These are phyloP conservation scores for Coluber constrictor DNA, from an alignment of 2,797 vertebrate species.

Conservation along the genomic window DNA sequence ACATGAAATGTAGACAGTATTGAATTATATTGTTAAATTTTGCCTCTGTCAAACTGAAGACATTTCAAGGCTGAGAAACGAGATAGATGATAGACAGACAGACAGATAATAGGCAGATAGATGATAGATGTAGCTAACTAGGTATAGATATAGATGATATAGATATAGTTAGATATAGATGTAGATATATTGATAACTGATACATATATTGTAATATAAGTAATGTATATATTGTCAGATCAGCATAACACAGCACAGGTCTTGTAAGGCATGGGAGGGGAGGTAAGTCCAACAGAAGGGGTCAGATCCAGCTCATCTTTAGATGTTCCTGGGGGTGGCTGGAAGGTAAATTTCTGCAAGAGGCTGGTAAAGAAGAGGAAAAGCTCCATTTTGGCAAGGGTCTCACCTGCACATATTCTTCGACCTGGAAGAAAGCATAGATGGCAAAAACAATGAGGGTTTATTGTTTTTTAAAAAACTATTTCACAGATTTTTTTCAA, in stretches of 20 bases:
- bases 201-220: no score
- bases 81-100: no score
- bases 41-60: not conserved
- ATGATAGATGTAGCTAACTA: no score
- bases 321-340: not conserved
- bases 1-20: not conserved
- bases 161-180: no score
- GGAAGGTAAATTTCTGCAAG: not conserved
- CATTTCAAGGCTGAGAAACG: not conserved
- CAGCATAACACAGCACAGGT: not conserved
- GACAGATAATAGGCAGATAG: no score
- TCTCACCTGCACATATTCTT: constrained; percentile 31
- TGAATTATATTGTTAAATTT: not conserved
- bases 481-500: not conserved
- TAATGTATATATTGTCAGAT: not conserved
- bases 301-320: not conserved
- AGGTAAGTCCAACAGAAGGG: not conserved
- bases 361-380: constrained; percentile 31
- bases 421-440: not conserved
- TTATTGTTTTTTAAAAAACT: not conserved
- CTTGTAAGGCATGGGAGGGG: not conserved
- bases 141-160: no score
- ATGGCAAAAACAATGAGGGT: not conserved
- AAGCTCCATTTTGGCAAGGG: constrained; percentile 17
- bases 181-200: no score